These are phyloP conservation scores for Cordylochernes scorpioides DNA, from an alignment of 2,888 invertebrate species.

Conservation along the genomic window DNA sequence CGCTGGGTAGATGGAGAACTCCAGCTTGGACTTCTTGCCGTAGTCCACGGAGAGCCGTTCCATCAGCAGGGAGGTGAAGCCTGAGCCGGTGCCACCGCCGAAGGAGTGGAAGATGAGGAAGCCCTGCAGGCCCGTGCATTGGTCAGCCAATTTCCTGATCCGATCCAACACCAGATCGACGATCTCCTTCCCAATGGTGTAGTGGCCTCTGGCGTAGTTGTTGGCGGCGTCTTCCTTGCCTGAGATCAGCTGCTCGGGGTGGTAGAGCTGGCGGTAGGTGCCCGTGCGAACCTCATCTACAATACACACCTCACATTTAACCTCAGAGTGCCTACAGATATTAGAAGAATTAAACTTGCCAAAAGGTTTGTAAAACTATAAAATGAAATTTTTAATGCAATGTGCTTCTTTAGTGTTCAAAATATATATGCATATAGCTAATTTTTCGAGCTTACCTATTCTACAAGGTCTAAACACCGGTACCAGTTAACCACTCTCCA, in stretches of 20 bases:
- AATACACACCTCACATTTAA: too few species aligned
- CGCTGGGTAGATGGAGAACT: slow-evolving; percentile 17
- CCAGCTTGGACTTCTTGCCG: slow-evolving; percentile 27
- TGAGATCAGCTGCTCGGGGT: slow-evolving; percentile 22
- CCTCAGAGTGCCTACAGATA: too few species aligned
- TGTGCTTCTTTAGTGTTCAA: too few species aligned
- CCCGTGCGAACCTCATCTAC: slow-evolving; percentile 20
- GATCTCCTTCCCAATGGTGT: slow-evolving; percentile 22
- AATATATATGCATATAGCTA: too few species aligned
- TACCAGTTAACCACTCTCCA: too few species aligned
- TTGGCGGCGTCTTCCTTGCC: slow-evolving; percentile 61
- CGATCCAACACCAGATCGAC: slow-evolving; percentile 18
- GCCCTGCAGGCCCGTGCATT: slow-evolving; percentile 32
- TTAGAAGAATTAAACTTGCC: too few species aligned
- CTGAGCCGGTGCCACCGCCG: slow-evolving; percentile 28
- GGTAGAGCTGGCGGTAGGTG: slow-evolving; percentile 20
- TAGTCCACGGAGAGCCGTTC: slow-evolving; percentile 27
- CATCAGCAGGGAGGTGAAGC: slow-evolving; percentile 29
- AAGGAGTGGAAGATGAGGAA: slow-evolving; percentile 75
- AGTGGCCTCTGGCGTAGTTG: slow-evolving; percentile 41
- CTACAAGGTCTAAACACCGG: too few species aligned
- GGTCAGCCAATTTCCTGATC: slow-evolving; percentile 22
- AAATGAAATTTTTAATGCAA: too few species aligned
- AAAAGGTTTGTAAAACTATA: too few species aligned
- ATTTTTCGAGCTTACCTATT: too few species aligned